Conservation (phyloP, 1,140 invertebrate species). For the Dermatophagoides farinae region DNA sequence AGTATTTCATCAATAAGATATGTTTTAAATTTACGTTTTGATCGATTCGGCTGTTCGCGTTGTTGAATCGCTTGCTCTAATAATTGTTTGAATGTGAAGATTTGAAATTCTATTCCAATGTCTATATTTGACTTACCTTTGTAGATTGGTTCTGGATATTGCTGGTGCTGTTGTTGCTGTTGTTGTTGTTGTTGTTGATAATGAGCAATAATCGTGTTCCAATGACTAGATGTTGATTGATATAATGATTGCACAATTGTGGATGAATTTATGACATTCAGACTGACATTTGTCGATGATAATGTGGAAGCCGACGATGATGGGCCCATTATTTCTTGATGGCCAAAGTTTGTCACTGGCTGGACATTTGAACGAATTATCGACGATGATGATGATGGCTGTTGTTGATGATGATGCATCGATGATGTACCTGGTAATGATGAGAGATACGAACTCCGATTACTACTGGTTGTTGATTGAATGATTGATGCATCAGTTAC, state of each 20-base stretch:
- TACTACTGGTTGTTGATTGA: neutral
- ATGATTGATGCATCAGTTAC: neutral
- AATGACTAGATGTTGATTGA: neutral
- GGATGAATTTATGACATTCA: neutral
- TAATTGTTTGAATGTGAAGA: too few relatives aligned
- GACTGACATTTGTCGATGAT: neutral
- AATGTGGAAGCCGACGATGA: too few relatives aligned
- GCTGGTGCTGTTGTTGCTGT: slow-evolving; percentile 30
- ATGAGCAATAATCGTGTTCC: slow-evolving; percentile 19
- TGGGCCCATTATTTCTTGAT: too few relatives aligned
- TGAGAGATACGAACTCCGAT: neutral
- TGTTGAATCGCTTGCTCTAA: neutral
- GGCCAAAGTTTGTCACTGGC: too few relatives aligned
- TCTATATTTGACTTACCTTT: too few relatives aligned
- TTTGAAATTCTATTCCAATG: too few relatives aligned
- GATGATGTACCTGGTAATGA: neutral
- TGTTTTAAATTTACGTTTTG: slow-evolving; percentile 11
- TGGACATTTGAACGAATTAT: too few relatives aligned
- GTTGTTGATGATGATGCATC: neutral
- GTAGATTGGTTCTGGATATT: too few relatives aligned
- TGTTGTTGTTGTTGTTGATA: slow-evolving; percentile 16
- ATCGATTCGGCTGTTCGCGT: neutral
- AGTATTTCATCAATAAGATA: slow-evolving; percentile 15
- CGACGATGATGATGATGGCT: neutral
- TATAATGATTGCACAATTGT: neutral